A percentile compares a stretch with the other conserved stretches of the same genome.
Evolutionary conservation across 2,797 vertebrate genomes (phyloP).

Genomic region (Enteromius argenteus): DNA sequence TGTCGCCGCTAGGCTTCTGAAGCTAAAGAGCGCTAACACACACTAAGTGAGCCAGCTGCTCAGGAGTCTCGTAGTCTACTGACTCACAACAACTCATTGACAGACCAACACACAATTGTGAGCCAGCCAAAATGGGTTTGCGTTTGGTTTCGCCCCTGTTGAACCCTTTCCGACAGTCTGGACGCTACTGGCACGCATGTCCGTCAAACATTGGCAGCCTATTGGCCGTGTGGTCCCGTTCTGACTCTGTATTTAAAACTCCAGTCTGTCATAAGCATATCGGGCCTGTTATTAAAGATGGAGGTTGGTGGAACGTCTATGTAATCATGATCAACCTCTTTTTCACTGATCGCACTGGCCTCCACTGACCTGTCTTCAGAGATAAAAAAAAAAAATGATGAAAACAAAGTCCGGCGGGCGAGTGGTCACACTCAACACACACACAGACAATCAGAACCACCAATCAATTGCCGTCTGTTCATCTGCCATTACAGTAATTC

Average conservation of each 20-base stretch:
- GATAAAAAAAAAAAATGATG: not conserved
- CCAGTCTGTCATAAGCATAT: constrained; percentile 37
- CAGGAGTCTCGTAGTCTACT: constrained; percentile 13
- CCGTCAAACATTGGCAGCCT: constrained; percentile 21
- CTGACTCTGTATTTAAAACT: constrained; percentile 31
- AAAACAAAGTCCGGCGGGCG: not conserved
- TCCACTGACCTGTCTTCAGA: constrained; percentile 10
- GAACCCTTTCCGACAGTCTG: constrained; percentile 3
- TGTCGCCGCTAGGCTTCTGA: not conserved
- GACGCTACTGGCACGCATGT: constrained; percentile 17
- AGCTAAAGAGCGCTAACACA: not conserved
- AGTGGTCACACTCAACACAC: not conserved
- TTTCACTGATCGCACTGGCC: not conserved
- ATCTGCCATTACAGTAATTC: constrained; percentile 45
- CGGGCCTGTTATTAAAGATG: constrained; percentile 44
- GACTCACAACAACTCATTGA: constrained; percentile 16
- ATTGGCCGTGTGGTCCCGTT: constrained; percentile 8
- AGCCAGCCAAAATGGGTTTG: not conserved
- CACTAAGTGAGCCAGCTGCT: constrained; percentile 30
- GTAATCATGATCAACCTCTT: constrained; percentile 11
- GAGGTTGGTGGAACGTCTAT: constrained; percentile 16
- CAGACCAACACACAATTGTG: constrained; percentile 2
- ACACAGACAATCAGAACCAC: constrained; percentile 4
- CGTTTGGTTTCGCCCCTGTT: constrained; percentile 13
- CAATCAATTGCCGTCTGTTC: constrained; percentile 42